These are phyloP conservation scores for Oasisia sp. DNA, from an alignment of 2,888 invertebrate species.

Conservation along the genomic window DNA sequence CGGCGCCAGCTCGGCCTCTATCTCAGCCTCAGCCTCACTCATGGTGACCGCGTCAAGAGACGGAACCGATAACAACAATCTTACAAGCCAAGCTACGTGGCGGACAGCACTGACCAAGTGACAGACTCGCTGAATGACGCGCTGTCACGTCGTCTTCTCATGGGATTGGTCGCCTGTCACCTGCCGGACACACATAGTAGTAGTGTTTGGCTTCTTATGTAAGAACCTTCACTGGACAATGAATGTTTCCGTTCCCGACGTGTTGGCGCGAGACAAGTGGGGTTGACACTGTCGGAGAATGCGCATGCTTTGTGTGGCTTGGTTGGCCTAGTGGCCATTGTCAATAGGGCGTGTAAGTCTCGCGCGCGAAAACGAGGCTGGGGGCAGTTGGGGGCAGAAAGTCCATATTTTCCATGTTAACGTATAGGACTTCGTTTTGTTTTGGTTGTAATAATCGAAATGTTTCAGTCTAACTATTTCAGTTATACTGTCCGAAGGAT, in stretches of 20 bases:
- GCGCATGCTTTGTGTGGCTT: no score
- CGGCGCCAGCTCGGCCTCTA: not conserved
- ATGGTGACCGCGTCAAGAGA: not conserved
- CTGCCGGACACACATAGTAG: not conserved
- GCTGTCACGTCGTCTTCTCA: not conserved
- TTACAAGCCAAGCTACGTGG: not conserved
- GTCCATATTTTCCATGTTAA: no score
- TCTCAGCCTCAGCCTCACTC: not conserved
- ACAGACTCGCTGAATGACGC: not conserved
- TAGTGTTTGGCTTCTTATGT: not conserved
- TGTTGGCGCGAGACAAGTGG: not conserved
- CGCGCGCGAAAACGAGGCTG: no score
- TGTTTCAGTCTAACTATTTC: no score
- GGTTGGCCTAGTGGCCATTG: no score
- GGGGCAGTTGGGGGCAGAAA: no score
- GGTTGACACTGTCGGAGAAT: no score
- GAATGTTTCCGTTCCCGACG: not conserved
- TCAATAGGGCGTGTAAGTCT: no score
- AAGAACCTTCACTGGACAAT: not conserved
- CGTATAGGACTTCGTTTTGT: no score
- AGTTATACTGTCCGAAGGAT: no score
- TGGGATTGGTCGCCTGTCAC: not conserved
- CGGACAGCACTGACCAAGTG: not conserved
- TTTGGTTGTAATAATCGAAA: no score
- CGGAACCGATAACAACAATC: not conserved